phyloP scores from a whole-genome alignment of 2,113 vertebrate genomes.

The Tretioscincus oriximinensis region DNA sequence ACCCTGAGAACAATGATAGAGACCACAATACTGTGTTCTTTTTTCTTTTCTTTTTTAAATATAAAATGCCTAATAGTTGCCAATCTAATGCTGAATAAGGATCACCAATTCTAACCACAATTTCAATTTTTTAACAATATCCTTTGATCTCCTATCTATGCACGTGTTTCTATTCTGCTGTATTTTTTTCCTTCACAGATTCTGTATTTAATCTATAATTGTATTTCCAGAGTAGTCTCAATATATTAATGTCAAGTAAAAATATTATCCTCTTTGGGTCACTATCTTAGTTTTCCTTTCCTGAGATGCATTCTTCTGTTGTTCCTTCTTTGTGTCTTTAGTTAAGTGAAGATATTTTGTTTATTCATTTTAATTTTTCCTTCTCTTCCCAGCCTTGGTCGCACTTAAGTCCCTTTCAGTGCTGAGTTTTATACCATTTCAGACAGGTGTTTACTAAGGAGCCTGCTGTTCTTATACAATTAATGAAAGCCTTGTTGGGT shows the following conservation, averaged over 20 bases:
- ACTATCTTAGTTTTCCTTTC: not conserved
- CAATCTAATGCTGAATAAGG: not conserved
- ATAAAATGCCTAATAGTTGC: not conserved
- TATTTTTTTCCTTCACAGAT: not conserved
- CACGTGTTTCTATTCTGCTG: not conserved
- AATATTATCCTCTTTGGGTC: conserved; percentile 8
- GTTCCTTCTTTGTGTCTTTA: conserved; percentile 3
- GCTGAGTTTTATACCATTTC: no score
- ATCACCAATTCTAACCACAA: conserved; percentile 19
- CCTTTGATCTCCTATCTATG: not conserved
- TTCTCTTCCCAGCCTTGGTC: not conserved
- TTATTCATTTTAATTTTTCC: conserved; percentile 22
- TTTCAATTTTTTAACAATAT: not conserved
- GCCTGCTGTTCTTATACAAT: no score
- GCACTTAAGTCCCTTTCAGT: no score
- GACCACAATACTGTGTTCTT: no score
- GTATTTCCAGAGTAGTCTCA: conserved; percentile 5
- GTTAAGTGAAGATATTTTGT: conserved; percentile 3
- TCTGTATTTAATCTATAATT: conserved; percentile 2
- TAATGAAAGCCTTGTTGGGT: no score
- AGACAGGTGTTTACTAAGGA: no score
- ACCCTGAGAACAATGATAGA: no score
- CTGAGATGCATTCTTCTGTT: conserved; percentile 12
- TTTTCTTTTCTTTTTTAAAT: not conserved
- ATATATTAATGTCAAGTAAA: not conserved